phyloP scores from a whole-genome alignment of 2,888 invertebrate genomes.

The Abrostola triplasia region DNA sequence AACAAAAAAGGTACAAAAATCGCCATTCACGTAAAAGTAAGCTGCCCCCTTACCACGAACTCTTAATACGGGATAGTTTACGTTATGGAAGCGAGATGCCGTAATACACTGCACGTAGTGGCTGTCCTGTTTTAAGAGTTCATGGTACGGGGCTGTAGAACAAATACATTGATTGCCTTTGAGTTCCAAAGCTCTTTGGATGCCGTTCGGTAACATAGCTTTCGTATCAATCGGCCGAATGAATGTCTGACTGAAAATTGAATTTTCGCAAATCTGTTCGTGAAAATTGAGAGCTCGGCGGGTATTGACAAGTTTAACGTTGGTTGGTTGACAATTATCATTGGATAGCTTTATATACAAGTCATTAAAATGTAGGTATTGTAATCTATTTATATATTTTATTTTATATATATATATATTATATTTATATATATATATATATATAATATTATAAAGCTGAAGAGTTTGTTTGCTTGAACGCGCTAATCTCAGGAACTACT shows the following conservation, averaged over 20 bases:
- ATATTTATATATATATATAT: too few relatives aligned
- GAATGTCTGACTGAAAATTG: slow-evolving; percentile 31
- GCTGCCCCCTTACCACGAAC: too few relatives aligned
- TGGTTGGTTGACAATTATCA: slow-evolving; percentile 6
- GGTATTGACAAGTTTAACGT: slow-evolving; percentile 32
- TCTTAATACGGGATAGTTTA: too few relatives aligned
- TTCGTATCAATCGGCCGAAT: slow-evolving; percentile 9
- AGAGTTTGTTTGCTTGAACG: too few relatives aligned
- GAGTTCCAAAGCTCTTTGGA: background rate
- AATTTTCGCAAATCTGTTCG: slow-evolving; percentile 38
- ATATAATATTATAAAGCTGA: too few relatives aligned
- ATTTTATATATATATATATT: too few relatives aligned
- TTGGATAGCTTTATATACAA: slow-evolving; percentile 6
- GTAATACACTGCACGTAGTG: too few relatives aligned
- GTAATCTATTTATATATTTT: too few relatives aligned
- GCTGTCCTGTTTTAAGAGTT: background rate
- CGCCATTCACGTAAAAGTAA: too few relatives aligned
- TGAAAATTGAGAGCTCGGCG: slow-evolving; percentile 37
- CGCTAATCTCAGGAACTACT: too few relatives aligned
- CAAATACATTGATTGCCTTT: slow-evolving; percentile 3
- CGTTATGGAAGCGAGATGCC: too few relatives aligned
- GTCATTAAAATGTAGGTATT: background rate
- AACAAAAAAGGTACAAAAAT: too few relatives aligned
- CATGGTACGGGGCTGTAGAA: background rate
- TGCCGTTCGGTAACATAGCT: background rate